phyloP scores from a whole-genome alignment of 2,888 invertebrate genomes.

The Limenitis camilla region DNA sequence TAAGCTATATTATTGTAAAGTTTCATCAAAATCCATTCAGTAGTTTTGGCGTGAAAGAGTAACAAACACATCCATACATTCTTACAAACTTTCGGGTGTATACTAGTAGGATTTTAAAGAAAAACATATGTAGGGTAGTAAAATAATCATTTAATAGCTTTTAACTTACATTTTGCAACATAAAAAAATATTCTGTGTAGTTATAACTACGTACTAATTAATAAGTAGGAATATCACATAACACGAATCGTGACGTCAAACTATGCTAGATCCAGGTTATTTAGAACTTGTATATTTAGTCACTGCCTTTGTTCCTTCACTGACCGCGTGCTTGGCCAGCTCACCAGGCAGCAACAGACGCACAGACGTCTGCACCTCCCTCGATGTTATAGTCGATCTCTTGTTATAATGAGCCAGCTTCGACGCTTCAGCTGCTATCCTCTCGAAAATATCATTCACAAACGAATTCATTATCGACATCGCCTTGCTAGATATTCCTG shows the following conservation, averaged over 20 bases:
- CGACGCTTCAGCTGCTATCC: slow-evolving; percentile 78
- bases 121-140: too few species aligned
- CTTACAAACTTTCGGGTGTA: too few species aligned
- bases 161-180: too few species aligned
- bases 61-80: too few species aligned
- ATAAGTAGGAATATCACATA: neutral
- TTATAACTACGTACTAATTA: neutral
- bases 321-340: slow-evolving; percentile 80
- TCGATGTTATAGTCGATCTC: slow-evolving; percentile 78
- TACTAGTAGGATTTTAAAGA: too few species aligned
- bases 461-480: slow-evolving; percentile 83
- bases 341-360: slow-evolving; percentile 79
- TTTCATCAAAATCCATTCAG: too few species aligned
- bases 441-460: slow-evolving; percentile 82
- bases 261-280: slow-evolving; percentile 22
- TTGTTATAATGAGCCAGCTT: slow-evolving; percentile 79
- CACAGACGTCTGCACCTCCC: slow-evolving; percentile 81
- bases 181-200: neutral
- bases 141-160: too few species aligned
- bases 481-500: slow-evolving; percentile 66
- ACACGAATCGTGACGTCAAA: neutral
- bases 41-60: too few species aligned
- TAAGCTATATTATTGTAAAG: too few species aligned
- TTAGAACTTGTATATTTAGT: slow-evolving; percentile 72
- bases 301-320: slow-evolving; percentile 78